Evolutionary conservation across 2,113 vertebrate genomes (phyloP), one percentile per base, ranked within the genome.

Genomic region (Heterotis niloticus): DNA sequence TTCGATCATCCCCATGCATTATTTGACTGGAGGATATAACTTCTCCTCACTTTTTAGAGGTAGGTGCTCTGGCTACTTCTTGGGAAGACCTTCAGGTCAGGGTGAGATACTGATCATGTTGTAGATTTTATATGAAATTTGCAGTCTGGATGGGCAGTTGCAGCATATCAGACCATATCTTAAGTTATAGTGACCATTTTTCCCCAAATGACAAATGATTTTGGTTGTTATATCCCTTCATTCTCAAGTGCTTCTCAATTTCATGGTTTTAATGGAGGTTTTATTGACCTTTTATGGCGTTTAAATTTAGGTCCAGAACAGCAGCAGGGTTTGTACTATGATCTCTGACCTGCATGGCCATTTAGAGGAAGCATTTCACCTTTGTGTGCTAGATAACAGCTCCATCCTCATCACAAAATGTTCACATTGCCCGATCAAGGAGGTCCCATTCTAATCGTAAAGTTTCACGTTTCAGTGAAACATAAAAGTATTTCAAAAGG

Each of bases 281-380:
- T 56, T 67, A 12, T 54, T 34, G 44, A 20, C 13, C 20, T 66
- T 51, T 77, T 77, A 10, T 44, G 60, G 18, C 64, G 20, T n/a
- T 56, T 17, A 73, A 84, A 88, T 88, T 84, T 88, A 88, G 86
- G 80, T 72, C 74, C 80, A 44, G 34, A 77, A 80, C 82, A 76
- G 82, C 78, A 78, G 51, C 28, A 77, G 85, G 82, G 84, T 85
- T 81, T 77, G 59, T 78, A 77, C 83, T 85, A 7, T 88, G 86
- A 87, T 88, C 84, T 90, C 82, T 89, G 89, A 89, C 88, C 87
- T 74, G 34, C 4, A 79, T 80, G 86, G 87, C 85, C 86, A 81
- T 23, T 0, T 69, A 77, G 82, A 67, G 24, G 59, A 62, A 57
- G n/a, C 20, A 44, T 57, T 24, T 81, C 76, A 20, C 1, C 75